Evolutionary conservation across 2,888 invertebrate species (phyloP).

Genomic region (Drosophila neutralis): DNA sequence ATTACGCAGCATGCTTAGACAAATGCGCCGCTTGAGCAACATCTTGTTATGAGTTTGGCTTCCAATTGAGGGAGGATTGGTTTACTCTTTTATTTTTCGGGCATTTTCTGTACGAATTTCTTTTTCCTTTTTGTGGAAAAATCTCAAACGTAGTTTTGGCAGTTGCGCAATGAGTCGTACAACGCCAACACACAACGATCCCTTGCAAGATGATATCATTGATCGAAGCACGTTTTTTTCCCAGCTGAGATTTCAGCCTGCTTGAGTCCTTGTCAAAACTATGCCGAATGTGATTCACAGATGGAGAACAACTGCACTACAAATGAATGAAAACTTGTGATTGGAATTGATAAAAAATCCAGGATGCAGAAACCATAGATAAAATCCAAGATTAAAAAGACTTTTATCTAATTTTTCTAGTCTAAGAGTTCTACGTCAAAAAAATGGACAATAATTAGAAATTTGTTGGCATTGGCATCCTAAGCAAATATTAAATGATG

Average conservation of each 20-base stretch:
- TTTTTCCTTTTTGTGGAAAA: conserved; percentile 46
- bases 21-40: conserved; percentile 58
- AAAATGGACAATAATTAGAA: background rate
- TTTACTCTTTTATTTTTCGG: conserved; percentile 50
- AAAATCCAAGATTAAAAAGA: background rate
- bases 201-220: conserved; percentile 59
- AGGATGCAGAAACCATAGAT: background rate
- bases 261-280: conserved; percentile 64
- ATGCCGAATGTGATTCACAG: conserved; percentile 12
- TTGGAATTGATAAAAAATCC: background rate
- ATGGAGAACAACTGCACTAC: background rate
- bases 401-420: background rate
- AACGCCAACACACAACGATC: conserved; percentile 74
- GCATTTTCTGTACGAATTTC: conserved; percentile 60
- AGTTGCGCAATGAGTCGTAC: conserved; percentile 72
- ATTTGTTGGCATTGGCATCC: conserved; percentile 19
- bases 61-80: conserved; percentile 76
- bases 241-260: conserved; percentile 13
- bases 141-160: conserved; percentile 61
- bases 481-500: conserved; percentile 51
- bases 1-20: conserved; percentile 78
- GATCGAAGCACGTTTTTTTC: conserved; percentile 44
- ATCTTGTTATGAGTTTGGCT: conserved; percentile 77
- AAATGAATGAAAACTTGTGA: background rate
- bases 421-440: background rate